Conservation (phyloP, 2,888 invertebrate species). For the Drymonia ruficornis region DNA sequence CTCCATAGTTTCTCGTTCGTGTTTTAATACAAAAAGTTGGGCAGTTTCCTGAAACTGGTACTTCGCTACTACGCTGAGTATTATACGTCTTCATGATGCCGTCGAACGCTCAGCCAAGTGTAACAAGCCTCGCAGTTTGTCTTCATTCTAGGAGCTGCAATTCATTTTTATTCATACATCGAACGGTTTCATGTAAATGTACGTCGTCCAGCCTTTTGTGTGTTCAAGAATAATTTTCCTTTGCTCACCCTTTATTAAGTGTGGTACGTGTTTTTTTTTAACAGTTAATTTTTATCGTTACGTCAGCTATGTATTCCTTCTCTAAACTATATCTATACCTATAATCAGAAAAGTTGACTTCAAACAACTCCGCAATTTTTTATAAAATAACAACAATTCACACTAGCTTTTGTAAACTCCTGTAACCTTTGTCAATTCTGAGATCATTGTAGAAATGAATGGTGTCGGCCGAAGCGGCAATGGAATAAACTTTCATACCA, state of each 20-base stretch:
- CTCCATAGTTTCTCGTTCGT: conserved; percentile 41
- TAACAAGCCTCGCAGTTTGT: conserved; percentile 45
- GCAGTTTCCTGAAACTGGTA: conserved; percentile 7
- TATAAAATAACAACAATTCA: no score
- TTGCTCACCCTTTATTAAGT: background rate
- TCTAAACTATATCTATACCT: no score
- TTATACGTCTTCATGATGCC: conserved; percentile 59
- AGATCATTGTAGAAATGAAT: background rate
- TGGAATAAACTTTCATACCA: background rate
- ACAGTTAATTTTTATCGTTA: no score
- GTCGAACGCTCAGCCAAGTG: conserved; percentile 47
- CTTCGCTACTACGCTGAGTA: conserved; percentile 21
- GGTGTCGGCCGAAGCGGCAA: background rate
- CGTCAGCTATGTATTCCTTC: no score
- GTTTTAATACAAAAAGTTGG: conserved; percentile 13
- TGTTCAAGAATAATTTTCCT: conserved; percentile 17
- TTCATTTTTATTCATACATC: conserved; percentile 43
- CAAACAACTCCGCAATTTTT: no score
- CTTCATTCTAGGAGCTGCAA: conserved; percentile 45
- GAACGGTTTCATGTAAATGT: conserved; percentile 9
- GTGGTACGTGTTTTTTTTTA: no score
- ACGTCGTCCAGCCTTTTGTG: background rate
- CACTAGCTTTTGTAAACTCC: no score
- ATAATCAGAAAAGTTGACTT: no score
- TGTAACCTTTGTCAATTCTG: no score